Evolutionary conservation across 2,888 invertebrate species (phyloP).

Genomic region (Morpho deidamia): DNA sequence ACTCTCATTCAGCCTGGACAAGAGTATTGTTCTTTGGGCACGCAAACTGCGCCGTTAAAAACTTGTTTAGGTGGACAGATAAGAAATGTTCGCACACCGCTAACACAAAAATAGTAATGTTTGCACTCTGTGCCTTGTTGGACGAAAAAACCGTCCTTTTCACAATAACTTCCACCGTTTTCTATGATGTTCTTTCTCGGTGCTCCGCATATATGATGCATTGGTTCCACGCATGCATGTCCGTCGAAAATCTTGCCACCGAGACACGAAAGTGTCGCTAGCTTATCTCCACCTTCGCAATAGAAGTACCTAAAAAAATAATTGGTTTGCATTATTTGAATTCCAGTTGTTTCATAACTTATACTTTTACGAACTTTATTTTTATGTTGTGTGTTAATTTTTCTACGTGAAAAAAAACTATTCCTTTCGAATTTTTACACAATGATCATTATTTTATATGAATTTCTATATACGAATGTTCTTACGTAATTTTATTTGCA

Average conservation of each 20-base stretch:
- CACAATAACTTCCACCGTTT: constrained; percentile 47
- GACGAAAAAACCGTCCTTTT: constrained; percentile 76
- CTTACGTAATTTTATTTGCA: too few species aligned
- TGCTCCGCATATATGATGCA: constrained; percentile 60
- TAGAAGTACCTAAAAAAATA: constrained; percentile 66
- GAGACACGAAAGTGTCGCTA: constrained; percentile 75
- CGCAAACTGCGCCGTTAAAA: constrained; percentile 80
- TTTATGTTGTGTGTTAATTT: too few species aligned
- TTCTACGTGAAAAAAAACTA: too few species aligned
- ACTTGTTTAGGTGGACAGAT: constrained; percentile 63
- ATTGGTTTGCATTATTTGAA: not conserved
- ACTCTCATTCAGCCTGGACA: constrained; percentile 61
- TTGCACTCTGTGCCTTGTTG: constrained; percentile 70
- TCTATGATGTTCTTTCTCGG: constrained; percentile 38
- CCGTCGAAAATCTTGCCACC: constrained; percentile 79
- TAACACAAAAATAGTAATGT: constrained; percentile 78
- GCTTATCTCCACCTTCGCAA: constrained; percentile 75
- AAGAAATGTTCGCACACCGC: constrained; percentile 68
- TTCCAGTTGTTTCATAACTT: not conserved
- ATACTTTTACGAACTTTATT: too few species aligned
- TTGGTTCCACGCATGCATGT: constrained; percentile 68
- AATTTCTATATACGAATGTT: too few species aligned
- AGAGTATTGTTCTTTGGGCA: constrained; percentile 55
- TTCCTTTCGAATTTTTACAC: too few species aligned
- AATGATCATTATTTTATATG: too few species aligned